These are phyloP conservation scores for Xerus rutilus DNA, from an alignment of 2,797 vertebrate genomes.

Conservation along the genomic window DNA sequence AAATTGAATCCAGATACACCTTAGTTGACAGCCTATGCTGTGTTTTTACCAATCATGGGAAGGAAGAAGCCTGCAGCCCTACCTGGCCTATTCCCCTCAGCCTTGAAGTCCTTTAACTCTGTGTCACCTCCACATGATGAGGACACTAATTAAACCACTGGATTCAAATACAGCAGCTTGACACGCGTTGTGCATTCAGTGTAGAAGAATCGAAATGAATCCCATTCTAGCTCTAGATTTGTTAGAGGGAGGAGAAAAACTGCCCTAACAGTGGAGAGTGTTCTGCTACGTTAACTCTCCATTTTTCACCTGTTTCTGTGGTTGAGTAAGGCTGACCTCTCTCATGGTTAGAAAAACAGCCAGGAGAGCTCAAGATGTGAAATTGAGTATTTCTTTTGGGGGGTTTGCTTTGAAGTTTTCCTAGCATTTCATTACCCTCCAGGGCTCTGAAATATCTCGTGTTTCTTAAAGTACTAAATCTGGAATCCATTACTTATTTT, in stretches of 20 bases:
- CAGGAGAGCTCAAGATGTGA: constrained; percentile 72
- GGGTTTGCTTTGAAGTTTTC: constrained; percentile 85
- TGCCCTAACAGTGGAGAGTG: background rate
- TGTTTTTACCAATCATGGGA: accelerated
- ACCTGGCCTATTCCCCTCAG: background rate
- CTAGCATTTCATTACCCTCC: constrained; percentile 82
- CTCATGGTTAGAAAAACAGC: constrained; percentile 79
- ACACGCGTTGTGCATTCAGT: background rate
- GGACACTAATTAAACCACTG: background rate
- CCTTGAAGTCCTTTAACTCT: too few species aligned
- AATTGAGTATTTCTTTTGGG: constrained; percentile 78
- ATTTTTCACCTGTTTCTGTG: constrained; percentile 84
- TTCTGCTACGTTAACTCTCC: background rate
- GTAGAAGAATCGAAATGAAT: background rate
- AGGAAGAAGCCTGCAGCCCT: background rate
- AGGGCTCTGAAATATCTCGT: constrained; percentile 82
- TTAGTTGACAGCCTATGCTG: background rate
- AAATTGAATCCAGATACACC: background rate
- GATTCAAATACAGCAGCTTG: background rate
- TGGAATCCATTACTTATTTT: constrained; percentile 83
- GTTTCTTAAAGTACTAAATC: constrained; percentile 84
- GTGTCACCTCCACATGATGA: background rate
- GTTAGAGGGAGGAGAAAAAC: background rate
- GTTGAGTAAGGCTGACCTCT: constrained; percentile 58
- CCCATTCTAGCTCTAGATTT: background rate